A percentile compares a stretch with the other conserved stretches of the same genome.
These are phyloP conservation scores for Popillia japonica DNA, from an alignment of 1,140 invertebrate species.

Conservation along the genomic window DNA sequence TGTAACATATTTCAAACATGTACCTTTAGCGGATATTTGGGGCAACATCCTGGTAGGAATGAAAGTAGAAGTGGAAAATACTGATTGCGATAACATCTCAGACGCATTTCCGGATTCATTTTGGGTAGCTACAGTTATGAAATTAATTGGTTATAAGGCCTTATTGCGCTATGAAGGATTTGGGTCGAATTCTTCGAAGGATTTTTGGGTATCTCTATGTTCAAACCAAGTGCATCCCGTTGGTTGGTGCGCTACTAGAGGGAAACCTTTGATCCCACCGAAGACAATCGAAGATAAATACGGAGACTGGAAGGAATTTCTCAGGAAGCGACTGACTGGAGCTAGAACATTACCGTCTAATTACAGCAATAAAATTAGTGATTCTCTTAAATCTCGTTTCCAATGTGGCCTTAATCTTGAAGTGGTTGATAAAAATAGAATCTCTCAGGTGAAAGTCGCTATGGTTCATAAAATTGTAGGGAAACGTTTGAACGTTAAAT, in stretches of 20 bases:
- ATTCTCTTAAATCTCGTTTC: slow-evolving; percentile 84
- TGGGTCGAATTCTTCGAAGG: slow-evolving; percentile 83
- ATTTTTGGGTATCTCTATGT: slow-evolving; percentile 96
- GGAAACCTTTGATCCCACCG: slow-evolving; percentile 93
- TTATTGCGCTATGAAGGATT: slow-evolving; percentile 94
- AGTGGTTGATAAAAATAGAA: slow-evolving; percentile 95
- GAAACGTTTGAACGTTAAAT: slow-evolving; percentile 88
- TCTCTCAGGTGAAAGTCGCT: slow-evolving; percentile 89
- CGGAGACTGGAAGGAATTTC: slow-evolving; percentile 94
- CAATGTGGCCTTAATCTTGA: slow-evolving; percentile 85
- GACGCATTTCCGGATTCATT: slow-evolving; percentile 84
- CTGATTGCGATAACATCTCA: slow-evolving; percentile 82
- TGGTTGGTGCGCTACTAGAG: slow-evolving; percentile 95
- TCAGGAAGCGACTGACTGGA: slow-evolving; percentile 88
- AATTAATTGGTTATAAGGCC: slow-evolving; percentile 93
- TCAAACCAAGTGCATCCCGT: slow-evolving; percentile 93
- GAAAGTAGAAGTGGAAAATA: slow-evolving; percentile 95
- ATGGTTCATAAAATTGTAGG: slow-evolving; percentile 90
- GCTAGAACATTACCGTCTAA: slow-evolving; percentile 90
- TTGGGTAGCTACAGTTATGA: slow-evolving; percentile 94
- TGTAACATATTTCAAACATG: slow-evolving; percentile 91
- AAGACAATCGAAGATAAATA: slow-evolving; percentile 91
- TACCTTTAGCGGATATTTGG: slow-evolving; percentile 91
- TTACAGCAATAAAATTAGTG: slow-evolving; percentile 88
- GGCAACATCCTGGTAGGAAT: slow-evolving; percentile 92